These are phyloP conservation scores for Dasypus novemcinctus DNA, from an alignment of 2,113 vertebrate genomes.

Conservation along the genomic window DNA sequence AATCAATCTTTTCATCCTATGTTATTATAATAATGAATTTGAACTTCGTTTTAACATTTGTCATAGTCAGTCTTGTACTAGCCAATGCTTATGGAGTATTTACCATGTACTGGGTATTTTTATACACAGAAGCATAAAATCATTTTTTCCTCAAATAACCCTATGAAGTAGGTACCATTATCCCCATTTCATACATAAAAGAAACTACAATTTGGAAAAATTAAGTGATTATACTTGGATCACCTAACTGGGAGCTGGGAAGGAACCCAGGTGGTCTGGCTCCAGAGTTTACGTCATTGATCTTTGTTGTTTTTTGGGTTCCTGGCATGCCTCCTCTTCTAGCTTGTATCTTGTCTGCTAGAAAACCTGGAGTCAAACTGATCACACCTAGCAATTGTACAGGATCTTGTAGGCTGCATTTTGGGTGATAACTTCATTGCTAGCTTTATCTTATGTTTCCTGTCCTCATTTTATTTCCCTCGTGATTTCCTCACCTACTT, in stretches of 20 bases:
- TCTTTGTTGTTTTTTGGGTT: background rate
- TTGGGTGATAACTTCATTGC: background rate
- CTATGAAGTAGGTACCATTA: too few relatives aligned
- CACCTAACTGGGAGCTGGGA: background rate
- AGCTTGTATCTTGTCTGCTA: background rate
- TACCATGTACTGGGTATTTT: background rate
- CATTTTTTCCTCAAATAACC: background rate
- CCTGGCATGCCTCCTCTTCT: background rate
- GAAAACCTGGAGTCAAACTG: background rate
- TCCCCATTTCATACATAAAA: background rate
- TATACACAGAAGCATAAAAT: background rate
- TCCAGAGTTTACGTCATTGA: background rate
- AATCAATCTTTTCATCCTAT: background rate
- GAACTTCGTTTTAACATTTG: background rate
- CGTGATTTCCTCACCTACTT: background rate
- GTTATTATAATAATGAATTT: background rate
- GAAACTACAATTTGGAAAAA: background rate
- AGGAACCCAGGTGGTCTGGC: background rate
- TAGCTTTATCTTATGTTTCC: background rate
- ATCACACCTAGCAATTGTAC: background rate
- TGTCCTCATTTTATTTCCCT: conserved; percentile 20
- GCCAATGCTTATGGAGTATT: background rate
- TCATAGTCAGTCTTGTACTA: background rate
- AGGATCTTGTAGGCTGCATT: background rate
- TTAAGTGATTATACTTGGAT: background rate